phyloP scores from a whole-genome alignment of 1,140 invertebrate genomes.

The Calliphora vicina region DNA sequence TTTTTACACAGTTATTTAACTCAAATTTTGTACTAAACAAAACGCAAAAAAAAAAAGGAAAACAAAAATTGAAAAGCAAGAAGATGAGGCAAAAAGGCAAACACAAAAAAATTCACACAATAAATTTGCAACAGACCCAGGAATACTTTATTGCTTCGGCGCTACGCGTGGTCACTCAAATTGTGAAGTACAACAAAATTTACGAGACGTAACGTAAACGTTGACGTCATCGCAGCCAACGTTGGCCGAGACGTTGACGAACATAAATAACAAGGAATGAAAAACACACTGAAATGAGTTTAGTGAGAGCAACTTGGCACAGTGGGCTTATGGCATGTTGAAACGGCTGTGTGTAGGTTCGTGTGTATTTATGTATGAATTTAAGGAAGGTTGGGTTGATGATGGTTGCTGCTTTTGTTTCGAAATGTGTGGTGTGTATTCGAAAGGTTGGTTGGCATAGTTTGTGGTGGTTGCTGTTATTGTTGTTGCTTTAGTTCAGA shows the following conservation, averaged over 20 bases:
- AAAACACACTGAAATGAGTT: neutral
- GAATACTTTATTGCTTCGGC: constrained; percentile 58
- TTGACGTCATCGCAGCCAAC: neutral
- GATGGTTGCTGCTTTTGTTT: neutral
- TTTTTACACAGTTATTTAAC: neutral
- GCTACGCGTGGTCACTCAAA: constrained; percentile 41
- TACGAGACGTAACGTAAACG: constrained; percentile 33
- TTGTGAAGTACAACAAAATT: constrained; percentile 10
- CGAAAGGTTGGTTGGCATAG: neutral
- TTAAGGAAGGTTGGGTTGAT: too few relatives aligned
- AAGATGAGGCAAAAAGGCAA: constrained; percentile 13
- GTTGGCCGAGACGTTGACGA: constrained; percentile 30
- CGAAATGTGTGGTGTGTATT: neutral
- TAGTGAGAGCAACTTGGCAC: constrained; percentile 14
- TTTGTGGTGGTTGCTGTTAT: neutral
- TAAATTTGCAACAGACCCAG: constrained; percentile 42
- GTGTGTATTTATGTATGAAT: neutral
- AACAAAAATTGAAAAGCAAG: neutral
- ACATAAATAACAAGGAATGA: constrained; percentile 29
- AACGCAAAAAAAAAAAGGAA: too few relatives aligned
- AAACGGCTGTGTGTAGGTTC: neutral
- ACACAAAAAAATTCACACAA: constrained; percentile 39
- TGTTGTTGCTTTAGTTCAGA: constrained; percentile 23
- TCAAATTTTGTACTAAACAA: neutral
- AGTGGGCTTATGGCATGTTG: neutral